phyloP scores from a whole-genome alignment of 2,113 vertebrate genomes.

The Psilopsiagon aymara region DNA sequence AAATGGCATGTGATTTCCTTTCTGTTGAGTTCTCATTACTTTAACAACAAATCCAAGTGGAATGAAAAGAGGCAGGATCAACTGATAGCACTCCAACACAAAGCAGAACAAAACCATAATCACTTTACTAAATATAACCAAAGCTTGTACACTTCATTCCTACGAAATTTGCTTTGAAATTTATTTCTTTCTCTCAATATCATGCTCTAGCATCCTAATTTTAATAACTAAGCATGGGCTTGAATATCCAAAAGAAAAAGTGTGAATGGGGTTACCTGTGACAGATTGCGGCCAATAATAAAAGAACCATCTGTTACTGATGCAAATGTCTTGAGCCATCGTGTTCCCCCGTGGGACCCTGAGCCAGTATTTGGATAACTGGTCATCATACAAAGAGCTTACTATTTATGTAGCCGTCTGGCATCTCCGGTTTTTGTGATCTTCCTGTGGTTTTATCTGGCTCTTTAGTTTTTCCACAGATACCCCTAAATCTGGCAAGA shows the following conservation, averaged over 20 bases:
- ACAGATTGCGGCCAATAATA: not conserved
- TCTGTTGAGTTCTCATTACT: constrained; percentile 14
- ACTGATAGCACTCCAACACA: not conserved
- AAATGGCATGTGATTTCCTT: constrained; percentile 23
- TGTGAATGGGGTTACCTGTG: not conserved
- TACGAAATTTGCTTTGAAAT: not conserved
- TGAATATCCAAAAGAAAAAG: not conserved
- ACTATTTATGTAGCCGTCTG: not conserved
- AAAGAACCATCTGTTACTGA: not conserved
- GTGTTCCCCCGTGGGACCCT: not conserved
- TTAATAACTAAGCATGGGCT: not conserved
- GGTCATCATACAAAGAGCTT: not conserved
- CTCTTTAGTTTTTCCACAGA: not conserved
- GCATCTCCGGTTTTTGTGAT: not conserved
- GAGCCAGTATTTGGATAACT: not conserved
- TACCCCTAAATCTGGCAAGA: not conserved
- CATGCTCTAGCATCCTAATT: not conserved
- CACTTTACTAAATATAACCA: not conserved
- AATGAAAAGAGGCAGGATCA: constrained; percentile 28
- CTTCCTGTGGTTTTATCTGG: not conserved
- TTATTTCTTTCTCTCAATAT: not conserved
- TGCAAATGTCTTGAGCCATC: accelerated
- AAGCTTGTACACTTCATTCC: not conserved
- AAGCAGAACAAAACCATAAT: constrained; percentile 2
- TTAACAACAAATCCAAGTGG: constrained; percentile 34